phyloP scores from a whole-genome alignment of 2,113 vertebrate genomes.

The Muntiacus reevesi region DNA sequence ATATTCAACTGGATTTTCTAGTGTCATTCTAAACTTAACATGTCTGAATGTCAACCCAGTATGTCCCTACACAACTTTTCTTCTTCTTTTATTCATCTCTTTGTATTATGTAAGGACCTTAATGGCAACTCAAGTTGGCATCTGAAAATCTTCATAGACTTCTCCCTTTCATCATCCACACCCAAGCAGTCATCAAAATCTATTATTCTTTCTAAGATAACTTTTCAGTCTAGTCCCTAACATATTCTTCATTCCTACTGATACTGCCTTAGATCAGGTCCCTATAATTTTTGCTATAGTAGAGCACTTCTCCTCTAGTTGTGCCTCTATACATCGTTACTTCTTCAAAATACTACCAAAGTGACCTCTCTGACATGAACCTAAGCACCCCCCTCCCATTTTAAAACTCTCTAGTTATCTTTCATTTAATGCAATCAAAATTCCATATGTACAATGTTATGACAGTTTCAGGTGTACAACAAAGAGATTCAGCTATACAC shows the following conservation, averaged over 20 bases:
- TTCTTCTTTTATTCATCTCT: not conserved
- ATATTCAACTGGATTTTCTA: conserved; percentile 1
- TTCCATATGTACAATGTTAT: not conserved
- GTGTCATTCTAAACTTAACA: not conserved
- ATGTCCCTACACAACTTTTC: not conserved
- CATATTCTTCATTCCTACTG: not conserved
- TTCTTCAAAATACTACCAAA: not conserved
- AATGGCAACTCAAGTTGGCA: not conserved
- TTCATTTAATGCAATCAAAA: not conserved
- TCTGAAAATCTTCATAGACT: not conserved
- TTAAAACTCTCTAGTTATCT: not conserved
- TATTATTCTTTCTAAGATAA: not conserved
- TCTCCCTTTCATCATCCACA: not conserved
- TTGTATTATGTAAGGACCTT: not conserved
- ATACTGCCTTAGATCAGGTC: not conserved
- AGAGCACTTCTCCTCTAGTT: not conserved
- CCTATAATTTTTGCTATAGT: not conserved
- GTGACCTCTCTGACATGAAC: not conserved
- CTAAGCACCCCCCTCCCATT: not conserved
- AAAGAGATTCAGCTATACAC: not conserved
- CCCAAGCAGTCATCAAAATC: not conserved
- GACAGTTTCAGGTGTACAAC: not conserved
- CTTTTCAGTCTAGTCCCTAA: not conserved
- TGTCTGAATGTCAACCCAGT: not conserved
- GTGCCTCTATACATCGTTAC: not conserved